Conservation (phyloP, 1,140 invertebrate species). For the Cheumatopsyche charites region DNA sequence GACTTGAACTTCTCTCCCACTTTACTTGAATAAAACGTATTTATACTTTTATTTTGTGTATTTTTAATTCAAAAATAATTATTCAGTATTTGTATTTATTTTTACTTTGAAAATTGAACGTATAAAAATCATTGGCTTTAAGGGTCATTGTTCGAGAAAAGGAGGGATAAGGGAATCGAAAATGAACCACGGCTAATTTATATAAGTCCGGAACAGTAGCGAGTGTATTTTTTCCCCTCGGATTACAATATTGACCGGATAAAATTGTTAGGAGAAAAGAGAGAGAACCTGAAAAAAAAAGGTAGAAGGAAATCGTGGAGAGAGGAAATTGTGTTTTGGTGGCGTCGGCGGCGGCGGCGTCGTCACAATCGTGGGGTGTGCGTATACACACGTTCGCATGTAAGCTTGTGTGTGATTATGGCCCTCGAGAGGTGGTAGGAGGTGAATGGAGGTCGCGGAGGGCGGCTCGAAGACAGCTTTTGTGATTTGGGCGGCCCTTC, state of each 20-base stretch:
- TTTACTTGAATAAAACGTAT: too few relatives aligned
- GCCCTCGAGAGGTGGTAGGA: background rate
- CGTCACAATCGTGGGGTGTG: background rate
- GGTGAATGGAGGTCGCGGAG: background rate
- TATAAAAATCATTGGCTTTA: conserved; percentile 4
- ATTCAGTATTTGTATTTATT: too few relatives aligned
- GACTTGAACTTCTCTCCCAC: too few relatives aligned
- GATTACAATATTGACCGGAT: conserved; percentile 21
- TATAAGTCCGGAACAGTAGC: conserved; percentile 18
- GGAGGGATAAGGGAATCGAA: background rate
- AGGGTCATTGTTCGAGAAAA: conserved; percentile 13
- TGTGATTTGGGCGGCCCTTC: conserved; percentile 34
- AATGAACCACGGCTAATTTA: conserved; percentile 19
- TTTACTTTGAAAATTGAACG: too few relatives aligned
- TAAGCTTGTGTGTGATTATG: too few relatives aligned
- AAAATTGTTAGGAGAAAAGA: conserved; percentile 14
- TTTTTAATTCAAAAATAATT: too few relatives aligned
- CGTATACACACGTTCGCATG: background rate
- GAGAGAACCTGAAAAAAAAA: background rate
- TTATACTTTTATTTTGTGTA: too few relatives aligned
- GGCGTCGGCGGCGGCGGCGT: background rate
- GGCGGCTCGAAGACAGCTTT: conserved; percentile 28
- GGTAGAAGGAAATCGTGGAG: background rate
- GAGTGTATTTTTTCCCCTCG: conserved; percentile 15
- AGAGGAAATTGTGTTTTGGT: conserved; percentile 21